phyloP scores from a whole-genome alignment of 2,888 invertebrate genomes.

The Choristoneura rosaceana region DNA sequence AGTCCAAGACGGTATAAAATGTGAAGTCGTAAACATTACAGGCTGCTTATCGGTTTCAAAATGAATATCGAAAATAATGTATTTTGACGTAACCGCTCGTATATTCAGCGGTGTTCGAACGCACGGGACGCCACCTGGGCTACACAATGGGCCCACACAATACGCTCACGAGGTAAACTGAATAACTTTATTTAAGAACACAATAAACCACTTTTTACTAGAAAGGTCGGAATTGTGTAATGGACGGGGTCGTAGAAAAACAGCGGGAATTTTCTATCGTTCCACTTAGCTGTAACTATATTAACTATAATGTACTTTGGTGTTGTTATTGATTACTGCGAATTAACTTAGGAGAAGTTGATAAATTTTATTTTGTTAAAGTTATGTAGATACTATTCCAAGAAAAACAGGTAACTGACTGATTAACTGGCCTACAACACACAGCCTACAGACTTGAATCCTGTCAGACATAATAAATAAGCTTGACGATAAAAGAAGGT shows the following conservation, averaged over 20 bases:
- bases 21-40: background rate
- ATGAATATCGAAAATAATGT: slow-evolving; percentile 62
- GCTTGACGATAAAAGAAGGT: too few species aligned
- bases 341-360: background rate
- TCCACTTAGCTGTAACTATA: slow-evolving; percentile 10
- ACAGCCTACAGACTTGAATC: too few species aligned
- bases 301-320: too few species aligned
- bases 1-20: background rate
- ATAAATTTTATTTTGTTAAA: background rate
- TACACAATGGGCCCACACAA: slow-evolving; percentile 75
- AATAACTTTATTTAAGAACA: slow-evolving; percentile 84
- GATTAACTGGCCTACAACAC: too few species aligned
- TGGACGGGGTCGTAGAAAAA: slow-evolving; percentile 63
- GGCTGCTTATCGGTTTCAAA: slow-evolving; percentile 10
- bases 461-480: too few species aligned
- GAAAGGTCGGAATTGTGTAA: slow-evolving; percentile 72
- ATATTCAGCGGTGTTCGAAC: slow-evolving; percentile 51
- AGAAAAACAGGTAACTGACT: too few species aligned
- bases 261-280: slow-evolving; percentile 47
- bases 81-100: slow-evolving; percentile 71
- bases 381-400: too few species aligned
- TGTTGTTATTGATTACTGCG: slow-evolving; percentile 43
- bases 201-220: slow-evolving; percentile 83
- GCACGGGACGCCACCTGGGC: slow-evolving; percentile 72
- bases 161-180: slow-evolving; percentile 74